Base-by-base conservation (phyloP, 2,797 vertebrate species). In the Bovichtus diacanthus region DNA sequence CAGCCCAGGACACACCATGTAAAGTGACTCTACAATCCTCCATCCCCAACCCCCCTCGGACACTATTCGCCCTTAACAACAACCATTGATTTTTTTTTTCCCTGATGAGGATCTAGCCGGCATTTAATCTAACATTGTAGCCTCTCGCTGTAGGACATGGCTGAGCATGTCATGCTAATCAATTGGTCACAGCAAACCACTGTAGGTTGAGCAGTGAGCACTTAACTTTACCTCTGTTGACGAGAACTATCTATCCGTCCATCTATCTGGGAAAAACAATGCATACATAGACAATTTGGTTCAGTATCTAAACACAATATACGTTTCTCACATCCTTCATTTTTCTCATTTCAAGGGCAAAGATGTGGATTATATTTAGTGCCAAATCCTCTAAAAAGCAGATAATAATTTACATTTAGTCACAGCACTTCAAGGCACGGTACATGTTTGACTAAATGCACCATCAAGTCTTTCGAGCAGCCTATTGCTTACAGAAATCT, bases 51-150 rank as follows among this genome's bases (percentile, higher is more conserved):
- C 66, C 56, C 68, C 76, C 67, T 54, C 19, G n/a, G 78, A 88
- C 88, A 76, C 87, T 58, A 75, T 78, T 87, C 76, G 29, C 75
- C 90, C 88, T 96, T 95, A 94, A 96, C 95, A 96, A 96, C 96
- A 95, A 81, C 91, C 90, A 99, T 98, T 97, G 97, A 99, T 99
- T 98, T 98, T 96, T 99, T 98, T 98, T 96, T 55, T 36, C 44
- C 95, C 96, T 96, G 95, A 96, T 96, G 96, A 97, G 96, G 96
- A 96, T 95, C 96, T 95, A 94, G 96, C 94, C 95, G 93, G 96
- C 96, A 93, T 97, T 98, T 98, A 98, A 99, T 97, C 97, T 96
- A 96, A 97, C 96, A 96, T 94, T 95, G 96, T 97, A 96, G 96
- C 95, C 96, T 95, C 95, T 74, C 90, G 94, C 94, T 96, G 96